Evolutionary conservation across 2,113 vertebrate species (phyloP).

Genomic region (Pagrus major): DNA sequence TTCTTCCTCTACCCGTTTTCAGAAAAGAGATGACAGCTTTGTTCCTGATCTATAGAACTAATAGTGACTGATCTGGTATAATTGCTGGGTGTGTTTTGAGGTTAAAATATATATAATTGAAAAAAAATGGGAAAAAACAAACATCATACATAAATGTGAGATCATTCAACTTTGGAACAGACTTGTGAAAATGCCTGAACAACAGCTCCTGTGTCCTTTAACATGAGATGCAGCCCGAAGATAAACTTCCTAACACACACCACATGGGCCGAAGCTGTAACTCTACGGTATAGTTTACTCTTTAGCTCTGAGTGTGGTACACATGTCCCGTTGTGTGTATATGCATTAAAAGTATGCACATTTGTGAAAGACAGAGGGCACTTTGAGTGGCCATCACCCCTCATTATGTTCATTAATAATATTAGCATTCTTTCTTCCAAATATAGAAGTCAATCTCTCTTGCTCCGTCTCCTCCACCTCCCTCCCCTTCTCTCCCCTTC

Average conservation of each 20-base stretch:
- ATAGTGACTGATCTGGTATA: not conserved
- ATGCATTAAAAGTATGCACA: not conserved
- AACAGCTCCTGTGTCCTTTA: slow-evolving; percentile 48
- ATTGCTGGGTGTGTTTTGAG: not conserved
- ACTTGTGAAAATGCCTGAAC: slow-evolving; percentile 11
- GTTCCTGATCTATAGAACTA: not conserved
- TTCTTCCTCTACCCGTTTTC: slow-evolving; percentile 10
- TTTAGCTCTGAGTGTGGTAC: slow-evolving; percentile 19
- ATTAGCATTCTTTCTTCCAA: slow-evolving; percentile 74
- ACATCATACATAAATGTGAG: not conserved
- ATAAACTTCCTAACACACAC: slow-evolving; percentile 65
- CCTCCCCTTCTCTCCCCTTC: slow-evolving; percentile 58
- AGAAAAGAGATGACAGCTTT: slow-evolving; percentile 4
- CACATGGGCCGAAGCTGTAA: slow-evolving; percentile 56
- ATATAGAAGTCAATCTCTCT: slow-evolving; percentile 77
- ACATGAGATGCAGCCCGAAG: slow-evolving; percentile 53
- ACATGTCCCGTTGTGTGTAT: slow-evolving; percentile 8
- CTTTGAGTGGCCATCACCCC: slow-evolving; percentile 27
- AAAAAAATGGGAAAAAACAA: not conserved
- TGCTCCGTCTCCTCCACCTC: slow-evolving; percentile 51
- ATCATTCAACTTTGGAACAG: not conserved
- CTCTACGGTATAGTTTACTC: not conserved
- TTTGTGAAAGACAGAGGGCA: not conserved
- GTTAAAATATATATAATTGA: not conserved
- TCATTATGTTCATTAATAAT: slow-evolving; percentile 66